Base-by-base conservation (phyloP, 2,113 vertebrate species). In the Nestor notabilis region DNA sequence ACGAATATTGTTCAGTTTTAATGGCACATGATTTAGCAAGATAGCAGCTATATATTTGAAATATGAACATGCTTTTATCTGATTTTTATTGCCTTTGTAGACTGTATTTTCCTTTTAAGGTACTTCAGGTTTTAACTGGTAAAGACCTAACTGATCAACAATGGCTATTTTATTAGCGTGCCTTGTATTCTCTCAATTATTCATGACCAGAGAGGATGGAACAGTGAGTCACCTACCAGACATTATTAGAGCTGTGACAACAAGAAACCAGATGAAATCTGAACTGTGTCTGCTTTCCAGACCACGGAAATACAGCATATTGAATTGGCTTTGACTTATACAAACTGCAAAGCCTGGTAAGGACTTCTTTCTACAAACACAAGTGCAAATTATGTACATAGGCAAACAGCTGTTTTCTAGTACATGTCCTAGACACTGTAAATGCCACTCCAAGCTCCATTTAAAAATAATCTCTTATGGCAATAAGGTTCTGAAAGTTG, bases 211-310 rank as follows among this genome's bases (percentile, higher is more conserved):
- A 93, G 47, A 3, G 8, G 83, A 91, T 53, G 72, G 88, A 93
- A 50, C 79, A 43, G 31, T 91, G 95, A 95, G 77, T 90, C 91
- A 92, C 83, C 64, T 16, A 14, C 77, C 92, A 89, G 53, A 33
- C 7, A 1, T 65, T 94, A 46, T 66, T 89, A 95, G 70, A 87
- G 39, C 58, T 76, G 65, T 85, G 71, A 80, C 77, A 80, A 63
- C 25, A 44, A 49, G 74, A 81, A 79, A 90, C 53, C 53, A 61
- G 69, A 78, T 91, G 72, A 95, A 87, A 69, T 55, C 63, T 92
- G 9, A 60, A 72, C n/a, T 63, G 29, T 66, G 58, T 83, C 82
- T 96, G 87, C 81, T 81, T 85, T 71, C 80, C 91, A 95, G 75
- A 61, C 66, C 74, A 49, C 3, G 5, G 91, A 76, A 94, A 66